Base-by-base conservation (phyloP, 2,113 vertebrate genomes). In the Heterotilapia buettikoferi region DNA sequence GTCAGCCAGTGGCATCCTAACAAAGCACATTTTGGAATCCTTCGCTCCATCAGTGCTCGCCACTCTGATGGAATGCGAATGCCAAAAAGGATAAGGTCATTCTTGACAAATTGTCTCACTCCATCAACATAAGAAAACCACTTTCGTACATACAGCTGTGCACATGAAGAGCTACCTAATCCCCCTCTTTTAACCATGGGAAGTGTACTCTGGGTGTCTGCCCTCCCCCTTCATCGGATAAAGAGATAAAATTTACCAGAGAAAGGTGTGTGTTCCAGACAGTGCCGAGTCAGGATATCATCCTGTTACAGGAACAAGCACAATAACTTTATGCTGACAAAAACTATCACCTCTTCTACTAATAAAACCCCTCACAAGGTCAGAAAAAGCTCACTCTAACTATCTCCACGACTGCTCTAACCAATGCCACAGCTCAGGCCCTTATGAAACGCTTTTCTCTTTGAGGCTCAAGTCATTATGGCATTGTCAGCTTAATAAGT, bases 281-380 rank as follows among this genome's bases (percentile, higher is more conserved):
- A 85, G 82, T 95, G 94, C 94, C 76, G 89, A 91, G 92, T 96
- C 93, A 95, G 93, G 94, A 90, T 90, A 92, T 96, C 90, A 86
- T 93, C 86, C 88, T 86, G 90, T 94, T 93, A 92, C 82, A 83
- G 92, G 88, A 85, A 92, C 89, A 91, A 92, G 89, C 93, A 93
- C 93, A 96, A 95, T 91, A 91, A 91, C 89, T 94, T 96, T 93
- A 92, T 90, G 88, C 94, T 94, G 95, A 94, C 93, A 95, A 94
- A 95, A 95, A 92, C 82, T 19, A 94, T 95, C 92, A 89, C 90
- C 91, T 84, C 85, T 59, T 88, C 76, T 57, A 80, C 88, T 88
- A 88, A 85, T 92, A 90, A 88, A 93, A 86, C 45, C 83, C 53
- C 84, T 71, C 87, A 89, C 92, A 93, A 95, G 93, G 95, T 94